A percentile compares a stretch with the other conserved stretches of the same genome.
Evolutionary conservation across 2,113 vertebrate species (phyloP).

Genomic region (Proterorhinus semilunaris): DNA sequence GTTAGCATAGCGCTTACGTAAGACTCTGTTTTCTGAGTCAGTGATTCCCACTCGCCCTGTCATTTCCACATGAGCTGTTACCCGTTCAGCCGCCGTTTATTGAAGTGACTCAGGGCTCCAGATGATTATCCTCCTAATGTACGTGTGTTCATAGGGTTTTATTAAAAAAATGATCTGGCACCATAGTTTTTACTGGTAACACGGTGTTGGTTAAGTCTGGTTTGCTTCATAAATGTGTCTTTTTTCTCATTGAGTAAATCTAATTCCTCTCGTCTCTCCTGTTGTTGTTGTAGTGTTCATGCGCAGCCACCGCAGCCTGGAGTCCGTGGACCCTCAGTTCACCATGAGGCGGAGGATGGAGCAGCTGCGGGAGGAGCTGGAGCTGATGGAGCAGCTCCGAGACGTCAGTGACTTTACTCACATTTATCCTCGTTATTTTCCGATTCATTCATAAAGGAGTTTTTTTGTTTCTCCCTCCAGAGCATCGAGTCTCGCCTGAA

Average conservation of each 20-base stretch:
- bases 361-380: constrained; percentile 89
- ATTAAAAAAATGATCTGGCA: too few species aligned
- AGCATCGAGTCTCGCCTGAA: constrained; percentile 93
- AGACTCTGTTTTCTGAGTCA: constrained; percentile 24
- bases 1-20: constrained; percentile 15
- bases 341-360: constrained; percentile 96
- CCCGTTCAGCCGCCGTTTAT: constrained; percentile 1
- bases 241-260: too few species aligned
- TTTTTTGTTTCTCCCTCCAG: constrained; percentile 63
- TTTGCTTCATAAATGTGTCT: too few species aligned
- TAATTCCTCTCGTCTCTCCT: too few species aligned
- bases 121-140: too few species aligned
- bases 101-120: neutral
- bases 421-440: too few species aligned
- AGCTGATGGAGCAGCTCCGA: constrained; percentile 73
- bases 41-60: neutral
- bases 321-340: constrained; percentile 91
- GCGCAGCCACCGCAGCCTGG: constrained; percentile 87
- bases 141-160: too few species aligned
- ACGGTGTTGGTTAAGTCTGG: too few species aligned
- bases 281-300: constrained; percentile 79
- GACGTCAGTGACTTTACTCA: constrained; percentile 51
- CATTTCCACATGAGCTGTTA: neutral
- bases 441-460: too few species aligned
- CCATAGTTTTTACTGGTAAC: too few species aligned